Conservation (phyloP, 2,888 invertebrate genomes). For the Eurytoma adleriae region DNA sequence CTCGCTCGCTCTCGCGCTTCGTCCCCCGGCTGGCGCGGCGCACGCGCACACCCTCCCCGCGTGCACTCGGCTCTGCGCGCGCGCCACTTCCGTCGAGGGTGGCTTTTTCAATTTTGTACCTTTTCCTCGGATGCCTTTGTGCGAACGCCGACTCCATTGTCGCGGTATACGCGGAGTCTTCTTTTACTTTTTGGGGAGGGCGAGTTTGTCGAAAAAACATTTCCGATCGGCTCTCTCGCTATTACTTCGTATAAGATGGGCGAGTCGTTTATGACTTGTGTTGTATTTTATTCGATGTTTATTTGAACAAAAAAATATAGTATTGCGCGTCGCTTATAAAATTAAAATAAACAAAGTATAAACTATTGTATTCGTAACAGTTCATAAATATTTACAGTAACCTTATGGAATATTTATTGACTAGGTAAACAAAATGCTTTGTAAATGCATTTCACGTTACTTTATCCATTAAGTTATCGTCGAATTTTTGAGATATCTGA, state of each 20-base stretch:
- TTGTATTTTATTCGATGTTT: not conserved
- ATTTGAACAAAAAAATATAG: not conserved
- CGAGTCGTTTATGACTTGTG: too few relatives aligned
- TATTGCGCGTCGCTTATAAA: not conserved
- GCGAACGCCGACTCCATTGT: not conserved
- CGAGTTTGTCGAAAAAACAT: not conserved
- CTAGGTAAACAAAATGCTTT: not conserved
- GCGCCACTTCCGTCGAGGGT: not conserved
- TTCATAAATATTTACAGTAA: conserved; percentile 13
- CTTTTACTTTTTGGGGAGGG: not conserved
- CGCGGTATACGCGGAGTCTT: not conserved
- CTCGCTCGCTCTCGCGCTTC: not conserved
- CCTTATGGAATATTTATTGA: conserved; percentile 24
- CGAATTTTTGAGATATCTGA: conserved; percentile 35
- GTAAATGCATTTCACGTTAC: not conserved
- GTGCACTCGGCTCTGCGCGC: not conserved
- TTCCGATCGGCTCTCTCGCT: too few relatives aligned
- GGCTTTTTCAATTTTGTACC: not conserved
- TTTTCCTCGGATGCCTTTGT: not conserved
- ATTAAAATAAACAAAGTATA: conserved; percentile 5
- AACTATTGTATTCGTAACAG: not conserved
- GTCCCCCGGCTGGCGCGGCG: conserved; percentile 1
- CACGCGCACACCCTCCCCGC: not conserved
- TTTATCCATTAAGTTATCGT: conserved; percentile 24
- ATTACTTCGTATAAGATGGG: too few relatives aligned